Evolutionary conservation across 1,140 invertebrate genomes (phyloP).

Genomic region (Drosophila repletoides): DNA sequence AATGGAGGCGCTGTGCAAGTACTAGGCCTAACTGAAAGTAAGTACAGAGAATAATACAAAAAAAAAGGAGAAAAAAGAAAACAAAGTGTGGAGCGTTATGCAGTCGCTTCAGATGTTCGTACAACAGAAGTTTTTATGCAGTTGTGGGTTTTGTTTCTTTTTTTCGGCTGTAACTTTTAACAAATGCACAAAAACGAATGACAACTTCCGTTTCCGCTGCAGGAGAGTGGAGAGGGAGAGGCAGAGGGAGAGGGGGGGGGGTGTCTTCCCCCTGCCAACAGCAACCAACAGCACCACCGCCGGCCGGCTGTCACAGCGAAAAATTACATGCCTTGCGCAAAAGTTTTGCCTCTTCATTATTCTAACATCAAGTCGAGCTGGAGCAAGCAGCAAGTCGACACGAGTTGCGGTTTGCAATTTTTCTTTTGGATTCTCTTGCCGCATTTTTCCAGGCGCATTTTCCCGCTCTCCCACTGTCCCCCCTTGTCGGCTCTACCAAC

Average conservation of each 20-base stretch:
- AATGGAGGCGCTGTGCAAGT: background rate
- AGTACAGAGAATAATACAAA: background rate
- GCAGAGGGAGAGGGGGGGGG: background rate
- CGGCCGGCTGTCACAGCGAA: constrained; percentile 76
- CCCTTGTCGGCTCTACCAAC: constrained; percentile 22
- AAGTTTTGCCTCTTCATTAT: constrained; percentile 81
- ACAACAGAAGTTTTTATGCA: constrained; percentile 67
- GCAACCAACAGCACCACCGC: too few relatives aligned
- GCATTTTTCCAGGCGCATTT: background rate
- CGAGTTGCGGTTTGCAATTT: constrained; percentile 80
- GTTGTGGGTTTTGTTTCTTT: constrained; percentile 52
- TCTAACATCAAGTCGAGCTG: constrained; percentile 72
- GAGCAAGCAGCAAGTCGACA: constrained; percentile 55
- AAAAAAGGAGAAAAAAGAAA: background rate
- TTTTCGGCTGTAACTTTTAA: constrained; percentile 69
- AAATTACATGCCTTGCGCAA: constrained; percentile 81
- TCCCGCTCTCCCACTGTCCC: background rate
- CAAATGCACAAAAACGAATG: constrained; percentile 80
- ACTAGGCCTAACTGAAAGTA: constrained; percentile 31
- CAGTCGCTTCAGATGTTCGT: constrained; percentile 40
- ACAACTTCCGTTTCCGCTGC: constrained; percentile 72
- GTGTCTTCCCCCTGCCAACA: too few relatives aligned
- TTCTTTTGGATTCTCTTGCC: constrained; percentile 51
- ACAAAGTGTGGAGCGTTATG: background rate
- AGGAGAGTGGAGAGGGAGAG: background rate